Evolutionary conservation across 2,797 vertebrate genomes (phyloP), one percentile per base, ranked within the genome.

Genomic region (Clarias fuscus): DNA sequence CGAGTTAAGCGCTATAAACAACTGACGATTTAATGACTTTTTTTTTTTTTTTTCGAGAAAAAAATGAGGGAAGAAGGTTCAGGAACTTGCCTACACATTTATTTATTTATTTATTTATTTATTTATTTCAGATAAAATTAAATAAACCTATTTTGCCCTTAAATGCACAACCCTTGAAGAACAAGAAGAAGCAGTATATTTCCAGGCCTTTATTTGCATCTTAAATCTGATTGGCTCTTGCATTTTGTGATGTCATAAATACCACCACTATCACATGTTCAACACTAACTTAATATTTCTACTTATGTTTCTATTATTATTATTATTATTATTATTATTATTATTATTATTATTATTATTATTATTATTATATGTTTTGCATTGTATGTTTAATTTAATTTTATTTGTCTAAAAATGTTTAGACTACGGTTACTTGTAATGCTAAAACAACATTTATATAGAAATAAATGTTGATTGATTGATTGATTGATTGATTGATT

Each of bases 191-290:
- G 20, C 10, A 22, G 73, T 7, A 58, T 56, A 7, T 30, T 30
- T 1, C 48, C 27, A 20, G 17, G 15, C n/a, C 53, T 30, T 5
- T 1, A 76, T 61, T 61, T 61, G 76, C 27, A 79, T 79, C 61
- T 37, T 61, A 79, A 24, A 33, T 61, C 30, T 62, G 76, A 79
- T 79, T 78, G 76, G 76, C 58, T 61, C 76, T 40, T 62, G 76
- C 10, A 59, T 33, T 59, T 37, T 78, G 75, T 78, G 56, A 61
- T 30, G 48, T 30, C 20, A 76, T 58, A 76, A 76, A 30, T 58
- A 76, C 20, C 48, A 56, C 75, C 59, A 78, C 15, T 22, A 18
- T 79, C 30, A 61, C 76, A 37, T 33, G n/a, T 18, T 53, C 40
- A 71, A 40, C 18, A 10, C 33, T 40, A 53, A n/a, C 2, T 11